These are phyloP conservation scores for Gambusia yucatana DNA, from an alignment of 2,797 vertebrate genomes.

Conservation along the genomic window DNA sequence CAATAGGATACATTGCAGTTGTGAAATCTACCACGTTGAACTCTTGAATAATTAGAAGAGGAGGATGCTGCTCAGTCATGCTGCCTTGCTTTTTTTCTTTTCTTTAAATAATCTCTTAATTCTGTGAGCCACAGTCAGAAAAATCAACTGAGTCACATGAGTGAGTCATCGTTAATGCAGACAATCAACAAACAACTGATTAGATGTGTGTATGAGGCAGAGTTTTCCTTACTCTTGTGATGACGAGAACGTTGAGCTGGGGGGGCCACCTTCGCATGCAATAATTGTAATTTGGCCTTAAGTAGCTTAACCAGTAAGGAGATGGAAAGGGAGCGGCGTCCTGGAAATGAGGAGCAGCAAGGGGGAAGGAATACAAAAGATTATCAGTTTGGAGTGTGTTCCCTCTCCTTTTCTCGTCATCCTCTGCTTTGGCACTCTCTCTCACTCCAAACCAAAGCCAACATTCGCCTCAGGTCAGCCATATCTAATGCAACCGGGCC, in stretches of 20 bases:
- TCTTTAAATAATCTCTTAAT: constrained; percentile 25
- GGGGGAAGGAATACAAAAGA: constrained; percentile 77
- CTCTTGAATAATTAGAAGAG: not conserved
- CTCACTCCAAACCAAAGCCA: constrained; percentile 48
- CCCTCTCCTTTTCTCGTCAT: constrained; percentile 33
- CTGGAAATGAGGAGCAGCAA: constrained; percentile 73
- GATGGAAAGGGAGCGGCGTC: constrained; percentile 31
- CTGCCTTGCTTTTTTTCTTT: constrained; percentile 6
- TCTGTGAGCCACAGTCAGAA: constrained; percentile 48
- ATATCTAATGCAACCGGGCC: constrained; percentile 74
- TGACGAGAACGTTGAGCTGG: constrained; percentile 1
- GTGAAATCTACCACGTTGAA: not conserved
- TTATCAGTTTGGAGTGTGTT: constrained; percentile 69
- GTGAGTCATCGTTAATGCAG: constrained; percentile 55
- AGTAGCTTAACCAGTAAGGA: constrained; percentile 74
- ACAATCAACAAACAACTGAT: constrained; percentile 69
- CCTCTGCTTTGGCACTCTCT: constrained; percentile 41
- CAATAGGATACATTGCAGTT: not conserved
- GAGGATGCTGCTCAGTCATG: not conserved
- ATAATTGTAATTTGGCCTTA: constrained; percentile 81
- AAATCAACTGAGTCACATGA: constrained; percentile 59
- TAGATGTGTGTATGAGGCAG: constrained; percentile 66
- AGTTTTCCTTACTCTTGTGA: constrained; percentile 22
- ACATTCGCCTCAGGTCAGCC: constrained; percentile 83
- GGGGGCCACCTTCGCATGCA: constrained; percentile 53